Conservation (phyloP, 35 echinoderm and acorn worm species). For the Hemicentrotus pulcherrimus region DNA sequence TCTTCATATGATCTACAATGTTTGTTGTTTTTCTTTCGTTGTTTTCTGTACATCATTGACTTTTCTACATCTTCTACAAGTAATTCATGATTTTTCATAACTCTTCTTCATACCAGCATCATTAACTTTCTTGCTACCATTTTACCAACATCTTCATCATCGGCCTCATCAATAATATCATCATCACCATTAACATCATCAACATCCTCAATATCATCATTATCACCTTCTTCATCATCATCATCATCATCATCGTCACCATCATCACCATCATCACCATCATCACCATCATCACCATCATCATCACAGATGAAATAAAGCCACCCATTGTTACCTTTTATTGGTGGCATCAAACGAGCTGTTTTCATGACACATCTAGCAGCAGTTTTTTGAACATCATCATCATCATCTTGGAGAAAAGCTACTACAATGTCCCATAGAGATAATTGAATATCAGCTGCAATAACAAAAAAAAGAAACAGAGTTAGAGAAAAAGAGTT, state of each 20-base stretch:
- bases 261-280: background rate
- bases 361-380: conserved; percentile 15
- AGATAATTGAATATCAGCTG: conserved; percentile 39
- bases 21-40: background rate
- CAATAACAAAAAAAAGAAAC: background rate
- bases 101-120: background rate
- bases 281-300: too few relatives aligned
- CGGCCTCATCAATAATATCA: background rate
- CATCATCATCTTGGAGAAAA: conserved; percentile 60
- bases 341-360: background rate
- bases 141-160: background rate
- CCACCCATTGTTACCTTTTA: background rate
- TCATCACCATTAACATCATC: background rate
- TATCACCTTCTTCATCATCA: background rate
- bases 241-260: too few relatives aligned
- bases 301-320: too few relatives aligned
- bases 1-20: background rate
- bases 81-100: background rate
- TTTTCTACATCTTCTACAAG: background rate
- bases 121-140: background rate
- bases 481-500: background rate
- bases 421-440: conserved; percentile 54
- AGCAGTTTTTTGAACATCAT: conserved; percentile 19
- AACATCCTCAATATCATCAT: background rate
- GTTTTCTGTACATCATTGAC: background rate